A percentile compares a stretch with the other conserved stretches of the same genome.
Conservation (phyloP, 2,113 vertebrate genomes). For the Pterocles orientalis region DNA sequence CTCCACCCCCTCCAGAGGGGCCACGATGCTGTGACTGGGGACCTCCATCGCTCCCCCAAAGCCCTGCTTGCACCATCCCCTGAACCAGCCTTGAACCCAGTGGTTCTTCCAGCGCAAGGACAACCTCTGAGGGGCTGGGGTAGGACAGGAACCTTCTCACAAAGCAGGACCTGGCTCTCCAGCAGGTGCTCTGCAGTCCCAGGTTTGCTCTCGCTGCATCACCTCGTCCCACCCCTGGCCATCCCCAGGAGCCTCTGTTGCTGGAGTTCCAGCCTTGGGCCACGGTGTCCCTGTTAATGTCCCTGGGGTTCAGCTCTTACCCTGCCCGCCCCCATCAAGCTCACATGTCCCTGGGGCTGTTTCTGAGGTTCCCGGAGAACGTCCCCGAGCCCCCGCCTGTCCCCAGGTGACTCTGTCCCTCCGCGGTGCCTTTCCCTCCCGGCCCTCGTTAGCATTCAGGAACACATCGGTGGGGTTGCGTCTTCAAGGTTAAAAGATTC, state of each 20-base stretch:
- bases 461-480: background rate
- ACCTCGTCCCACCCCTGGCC: background rate
- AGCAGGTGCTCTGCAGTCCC: background rate
- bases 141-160: too few relatives aligned
- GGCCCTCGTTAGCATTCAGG: slow-evolving; percentile 36
- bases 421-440: background rate
- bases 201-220: background rate
- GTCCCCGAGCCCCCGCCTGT: background rate
- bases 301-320: background rate
- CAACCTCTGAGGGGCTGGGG: background rate
- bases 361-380: background rate
- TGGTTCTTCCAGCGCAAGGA: too few relatives aligned
- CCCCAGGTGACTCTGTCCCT: background rate
- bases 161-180: background rate
- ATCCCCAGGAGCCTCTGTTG: background rate
- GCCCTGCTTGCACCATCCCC: background rate
- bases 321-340: background rate
- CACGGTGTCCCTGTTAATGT: background rate
- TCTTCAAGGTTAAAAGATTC: slow-evolving; percentile 65
- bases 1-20: background rate
- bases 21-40: fast-evolving
- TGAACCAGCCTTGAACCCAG: background rate
- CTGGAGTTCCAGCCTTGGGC: background rate
- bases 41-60: too few relatives aligned
- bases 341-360: background rate